Conservation (phyloP, 2,888 invertebrate species). For the Parnassius orleans region DNA sequence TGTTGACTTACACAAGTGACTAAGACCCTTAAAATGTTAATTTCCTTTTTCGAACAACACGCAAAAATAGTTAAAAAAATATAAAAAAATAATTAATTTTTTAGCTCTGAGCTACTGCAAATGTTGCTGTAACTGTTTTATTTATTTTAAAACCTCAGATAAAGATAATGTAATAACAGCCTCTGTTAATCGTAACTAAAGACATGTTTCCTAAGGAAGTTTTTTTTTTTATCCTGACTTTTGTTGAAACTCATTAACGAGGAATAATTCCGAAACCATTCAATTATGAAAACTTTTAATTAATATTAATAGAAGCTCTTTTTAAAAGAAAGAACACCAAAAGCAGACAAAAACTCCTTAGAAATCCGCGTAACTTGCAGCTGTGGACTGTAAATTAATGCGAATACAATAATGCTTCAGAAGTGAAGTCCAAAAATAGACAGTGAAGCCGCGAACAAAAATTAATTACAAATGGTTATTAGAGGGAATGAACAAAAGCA, state of each 20-base stretch:
- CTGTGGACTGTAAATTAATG: conserved; percentile 78
- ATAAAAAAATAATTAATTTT: too few species aligned
- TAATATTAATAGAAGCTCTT: conserved; percentile 79
- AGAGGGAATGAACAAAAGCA: conserved; percentile 64
- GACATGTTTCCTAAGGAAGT: conserved; percentile 47
- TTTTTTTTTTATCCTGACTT: conserved; percentile 73
- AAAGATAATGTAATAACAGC: too few species aligned
- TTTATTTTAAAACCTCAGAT: too few species aligned
- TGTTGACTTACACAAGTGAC: too few species aligned
- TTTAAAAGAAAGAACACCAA: conserved; percentile 76
- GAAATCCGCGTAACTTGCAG: conserved; percentile 75
- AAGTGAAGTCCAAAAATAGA: conserved; percentile 64
- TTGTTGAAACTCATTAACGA: conserved; percentile 60
- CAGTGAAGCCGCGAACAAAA: conserved; percentile 60
- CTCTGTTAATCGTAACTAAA: conserved; percentile 34
- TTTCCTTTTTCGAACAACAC: too few species aligned
- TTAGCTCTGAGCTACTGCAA: too few species aligned
- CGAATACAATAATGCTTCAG: conserved; percentile 75
- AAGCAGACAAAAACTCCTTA: conserved; percentile 77
- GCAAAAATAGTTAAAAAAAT: too few species aligned
- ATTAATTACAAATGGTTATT: conserved; percentile 74
- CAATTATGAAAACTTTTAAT: conserved; percentile 81
- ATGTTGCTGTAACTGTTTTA: too few species aligned
- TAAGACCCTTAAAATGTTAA: too few species aligned
- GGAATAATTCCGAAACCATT: conserved; percentile 74